These are phyloP conservation scores for Andricus quercusramuli DNA, from an alignment of 2,888 invertebrate genomes.

Conservation along the genomic window DNA sequence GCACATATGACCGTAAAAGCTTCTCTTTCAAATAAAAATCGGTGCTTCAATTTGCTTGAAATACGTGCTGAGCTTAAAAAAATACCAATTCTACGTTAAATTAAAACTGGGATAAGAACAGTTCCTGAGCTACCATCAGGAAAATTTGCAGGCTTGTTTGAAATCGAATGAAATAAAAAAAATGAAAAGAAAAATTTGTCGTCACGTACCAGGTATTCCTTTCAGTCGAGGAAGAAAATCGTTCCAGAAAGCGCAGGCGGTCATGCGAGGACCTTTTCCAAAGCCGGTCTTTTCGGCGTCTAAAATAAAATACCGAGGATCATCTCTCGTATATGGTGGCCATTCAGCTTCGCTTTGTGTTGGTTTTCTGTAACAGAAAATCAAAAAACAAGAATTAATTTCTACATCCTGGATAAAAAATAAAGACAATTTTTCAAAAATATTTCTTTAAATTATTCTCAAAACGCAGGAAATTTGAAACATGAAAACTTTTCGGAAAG, in stretches of 20 bases:
- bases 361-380: conserved; percentile 77
- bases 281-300: conserved; percentile 88
- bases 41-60: too few species aligned
- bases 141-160: neutral
- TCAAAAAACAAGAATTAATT: neutral
- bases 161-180: conserved; percentile 17
- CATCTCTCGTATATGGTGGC: conserved; percentile 92
- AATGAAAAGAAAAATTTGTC: conserved; percentile 35
- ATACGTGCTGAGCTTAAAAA: neutral
- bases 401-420: neutral
- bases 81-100: neutral
- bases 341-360: conserved; percentile 86
- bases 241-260: conserved; percentile 97
- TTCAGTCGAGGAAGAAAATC: conserved; percentile 94
- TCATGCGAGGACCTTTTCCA: conserved; percentile 88
- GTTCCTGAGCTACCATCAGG: neutral
- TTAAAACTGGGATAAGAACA: neutral
- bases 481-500: too few species aligned
- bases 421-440: neutral
- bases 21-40: neutral
- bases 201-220: conserved; percentile 83
- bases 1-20: too few species aligned
- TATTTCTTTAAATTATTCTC: too few species aligned
- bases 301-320: conserved; percentile 94
- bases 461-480: too few species aligned